Evolutionary conservation across 2,797 vertebrate species (phyloP).

Genomic region (Channallabes apus): DNA sequence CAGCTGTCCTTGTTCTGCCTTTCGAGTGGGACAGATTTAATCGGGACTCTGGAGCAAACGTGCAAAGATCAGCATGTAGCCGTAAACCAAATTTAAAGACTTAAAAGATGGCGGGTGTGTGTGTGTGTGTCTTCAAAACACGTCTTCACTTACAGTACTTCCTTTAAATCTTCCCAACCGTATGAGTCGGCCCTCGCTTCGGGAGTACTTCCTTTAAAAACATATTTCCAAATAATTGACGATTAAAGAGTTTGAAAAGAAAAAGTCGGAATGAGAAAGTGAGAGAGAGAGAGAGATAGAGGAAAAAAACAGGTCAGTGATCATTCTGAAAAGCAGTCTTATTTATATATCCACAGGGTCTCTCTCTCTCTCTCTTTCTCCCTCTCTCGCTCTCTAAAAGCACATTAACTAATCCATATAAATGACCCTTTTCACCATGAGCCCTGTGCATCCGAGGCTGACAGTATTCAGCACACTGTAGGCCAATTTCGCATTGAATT

Average conservation of each 20-base stretch:
- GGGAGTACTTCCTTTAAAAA: neutral
- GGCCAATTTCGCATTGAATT: conserved; percentile 46
- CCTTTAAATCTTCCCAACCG: no score
- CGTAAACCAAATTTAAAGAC: neutral
- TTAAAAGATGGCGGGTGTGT: neutral
- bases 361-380: conserved; percentile 17
- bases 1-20: neutral
- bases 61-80: neutral
- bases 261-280: neutral
- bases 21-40: neutral
- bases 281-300: neutral
- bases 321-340: conserved; percentile 34
- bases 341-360: conserved; percentile 32
- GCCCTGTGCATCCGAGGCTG: conserved; percentile 37
- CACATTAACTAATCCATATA: conserved; percentile 44
- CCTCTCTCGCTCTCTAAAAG: conserved; percentile 24
- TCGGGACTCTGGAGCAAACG: neutral
- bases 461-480: conserved; percentile 35
- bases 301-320: conserved; percentile 38
- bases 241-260: conserved; percentile 5
- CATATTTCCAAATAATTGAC: neutral
- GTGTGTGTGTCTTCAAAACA: no score
- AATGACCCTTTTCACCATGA: conserved; percentile 36
- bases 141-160: no score
- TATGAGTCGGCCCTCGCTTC: neutral